Conservation (phyloP, 1,140 invertebrate species). For the Trachymyrmex cornetzi region DNA sequence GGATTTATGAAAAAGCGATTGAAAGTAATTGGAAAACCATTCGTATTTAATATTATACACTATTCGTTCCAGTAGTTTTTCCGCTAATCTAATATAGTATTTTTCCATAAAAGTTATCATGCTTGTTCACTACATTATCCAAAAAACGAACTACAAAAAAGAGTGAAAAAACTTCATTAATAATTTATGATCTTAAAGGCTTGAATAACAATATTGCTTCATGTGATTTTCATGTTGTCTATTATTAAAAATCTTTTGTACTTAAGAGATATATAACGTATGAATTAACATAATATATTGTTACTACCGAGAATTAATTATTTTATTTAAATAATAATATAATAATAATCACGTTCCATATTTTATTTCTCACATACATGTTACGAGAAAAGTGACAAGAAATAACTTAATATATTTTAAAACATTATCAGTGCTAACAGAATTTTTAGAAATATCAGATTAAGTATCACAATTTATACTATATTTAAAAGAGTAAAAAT, state of each 20-base stretch:
- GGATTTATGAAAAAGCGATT: too few relatives aligned
- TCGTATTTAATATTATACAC: too few relatives aligned
- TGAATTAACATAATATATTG: slow-evolving; percentile 1
- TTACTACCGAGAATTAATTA: neutral
- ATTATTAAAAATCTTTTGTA: neutral
- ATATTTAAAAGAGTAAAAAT: neutral
- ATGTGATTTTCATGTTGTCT: neutral
- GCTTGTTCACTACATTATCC: neutral
- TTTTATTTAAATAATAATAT: neutral
- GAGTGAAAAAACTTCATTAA: neutral
- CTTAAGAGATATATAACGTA: neutral
- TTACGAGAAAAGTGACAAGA: neutral
- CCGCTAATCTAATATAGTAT: too few relatives aligned
- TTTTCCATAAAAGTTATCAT: neutral
- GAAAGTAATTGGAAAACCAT: too few relatives aligned
- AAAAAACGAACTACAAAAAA: neutral
- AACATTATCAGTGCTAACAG: neutral
- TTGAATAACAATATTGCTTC: neutral
- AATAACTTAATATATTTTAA: neutral
- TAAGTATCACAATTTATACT: neutral
- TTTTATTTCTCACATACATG: neutral
- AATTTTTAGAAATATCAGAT: neutral
- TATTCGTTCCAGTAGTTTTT: too few relatives aligned
- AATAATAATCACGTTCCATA: neutral
- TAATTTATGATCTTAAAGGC: slow-evolving; percentile 1